Base-by-base conservation (phyloP, 2,888 invertebrate species). In the Cephonodes hylas region DNA sequence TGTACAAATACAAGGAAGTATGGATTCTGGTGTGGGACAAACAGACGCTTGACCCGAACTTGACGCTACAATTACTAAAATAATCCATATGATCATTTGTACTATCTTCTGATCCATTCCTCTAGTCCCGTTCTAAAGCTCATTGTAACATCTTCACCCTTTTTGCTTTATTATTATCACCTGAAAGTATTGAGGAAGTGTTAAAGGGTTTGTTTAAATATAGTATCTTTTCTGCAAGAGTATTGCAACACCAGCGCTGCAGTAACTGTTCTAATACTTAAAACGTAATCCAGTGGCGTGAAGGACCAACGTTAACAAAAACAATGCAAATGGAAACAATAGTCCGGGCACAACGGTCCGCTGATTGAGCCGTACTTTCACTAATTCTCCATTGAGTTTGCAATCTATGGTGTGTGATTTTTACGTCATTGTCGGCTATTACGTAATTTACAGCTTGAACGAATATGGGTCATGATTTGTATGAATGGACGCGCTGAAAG, bases 1-100 rank as follows among this genome's bases (percentile, higher is more conserved):
- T 27, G 96, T 94, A 84, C 97, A 97, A 73, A 97, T 94, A 82
- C 97, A 97, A 23, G 97, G 97, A 63, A 96, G 86, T 74, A 97
- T 97, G 56, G 93, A 93, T 75, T 96, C 96, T 65, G 96, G 95
- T 25, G 94, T 92, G 25, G 97, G 97, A 83, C 97, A 97, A 79
- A 89, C 82, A 67, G 81, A 66, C 42, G 72, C 67, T 66, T 85
- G 83, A 65, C 82, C 83, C 27, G 70, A 73, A 23, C 70, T 75
- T 57, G 63, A 69, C 56, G 73, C 64, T 63, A 80, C 63, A 72
- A 80, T 72, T 59, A 81, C 66, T 64, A 89, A 65, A 69, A 80
- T 68, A 67, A 88, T 72, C 86, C 86, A 88, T 80, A 85, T 63
- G 67, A 86, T 75, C 76, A 79, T 76, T 73, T 75, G 79, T 77